These are phyloP conservation scores for Odontamblyopus rebecca DNA, from an alignment of 2,797 vertebrate species.

Conservation along the genomic window DNA sequence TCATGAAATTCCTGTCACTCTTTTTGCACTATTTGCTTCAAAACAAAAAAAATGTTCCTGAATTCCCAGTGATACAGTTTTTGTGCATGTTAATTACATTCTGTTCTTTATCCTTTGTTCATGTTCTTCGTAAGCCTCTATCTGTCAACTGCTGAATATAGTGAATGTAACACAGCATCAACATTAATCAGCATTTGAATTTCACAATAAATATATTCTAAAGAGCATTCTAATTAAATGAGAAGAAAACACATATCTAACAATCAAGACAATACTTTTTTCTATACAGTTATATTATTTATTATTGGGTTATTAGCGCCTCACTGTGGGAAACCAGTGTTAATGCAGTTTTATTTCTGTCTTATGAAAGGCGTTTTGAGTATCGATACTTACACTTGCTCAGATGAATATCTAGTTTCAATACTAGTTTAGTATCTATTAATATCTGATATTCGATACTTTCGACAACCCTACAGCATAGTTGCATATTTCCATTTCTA, in stretches of 20 bases:
- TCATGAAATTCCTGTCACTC: too few relatives aligned
- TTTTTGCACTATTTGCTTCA: neutral
- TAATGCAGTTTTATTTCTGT: neutral
- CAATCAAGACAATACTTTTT: neutral
- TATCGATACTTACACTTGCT: too few relatives aligned
- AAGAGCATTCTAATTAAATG: neutral
- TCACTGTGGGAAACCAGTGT: neutral
- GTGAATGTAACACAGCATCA: too few relatives aligned
- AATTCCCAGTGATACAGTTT: neutral
- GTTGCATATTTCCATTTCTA: neutral
- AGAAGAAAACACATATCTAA: neutral
- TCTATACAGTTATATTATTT: neutral
- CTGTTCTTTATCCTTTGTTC: neutral
- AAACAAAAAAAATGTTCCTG: constrained; percentile 22
- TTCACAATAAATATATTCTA: neutral
- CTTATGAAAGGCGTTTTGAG: too few relatives aligned
- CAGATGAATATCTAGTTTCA: too few relatives aligned
- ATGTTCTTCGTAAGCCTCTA: too few relatives aligned
- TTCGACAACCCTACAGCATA: too few relatives aligned
- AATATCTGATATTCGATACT: too few relatives aligned
- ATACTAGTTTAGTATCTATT: too few relatives aligned
- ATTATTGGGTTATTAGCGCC: neutral
- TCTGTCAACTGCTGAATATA: too few relatives aligned
- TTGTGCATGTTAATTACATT: constrained; percentile 4
- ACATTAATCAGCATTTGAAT: neutral